A percentile compares a stretch with the other conserved stretches of the same genome.
These are phyloP conservation scores for Rhagoletis zephyria DNA, from an alignment of 1,140 invertebrate species.

Conservation along the genomic window DNA sequence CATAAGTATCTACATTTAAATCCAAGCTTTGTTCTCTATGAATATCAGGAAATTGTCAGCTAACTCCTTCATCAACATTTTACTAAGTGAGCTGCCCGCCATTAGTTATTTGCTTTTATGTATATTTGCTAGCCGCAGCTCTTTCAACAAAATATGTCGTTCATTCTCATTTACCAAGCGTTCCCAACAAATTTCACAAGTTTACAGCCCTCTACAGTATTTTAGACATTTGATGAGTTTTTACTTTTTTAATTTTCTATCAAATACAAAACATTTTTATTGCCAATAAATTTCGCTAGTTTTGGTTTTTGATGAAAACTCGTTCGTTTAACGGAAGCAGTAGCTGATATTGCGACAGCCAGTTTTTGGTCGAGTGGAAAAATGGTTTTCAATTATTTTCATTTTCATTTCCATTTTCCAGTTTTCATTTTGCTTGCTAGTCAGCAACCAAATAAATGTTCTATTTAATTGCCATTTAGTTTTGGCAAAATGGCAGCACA, in stretches of 20 bases:
- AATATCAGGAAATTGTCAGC: too few relatives aligned
- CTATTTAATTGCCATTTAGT: conserved; percentile 51
- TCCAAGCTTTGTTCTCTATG: too few relatives aligned
- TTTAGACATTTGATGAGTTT: background rate
- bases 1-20: too few relatives aligned
- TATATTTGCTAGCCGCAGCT: too few relatives aligned
- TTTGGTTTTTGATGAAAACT: conserved; percentile 41
- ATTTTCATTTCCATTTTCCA: conserved; percentile 48
- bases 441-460: conserved; percentile 28
- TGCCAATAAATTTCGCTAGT: background rate
- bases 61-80: too few relatives aligned
- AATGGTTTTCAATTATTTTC: conserved; percentile 53
- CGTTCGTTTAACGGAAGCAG: background rate
- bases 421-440: conserved; percentile 18
- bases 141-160: too few relatives aligned
- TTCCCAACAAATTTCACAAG: too few relatives aligned
- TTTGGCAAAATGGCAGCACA: conserved; percentile 40
- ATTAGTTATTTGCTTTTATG: too few relatives aligned
- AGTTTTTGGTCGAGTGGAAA: conserved; percentile 21
- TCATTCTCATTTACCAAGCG: too few relatives aligned
- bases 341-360: background rate
- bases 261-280: background rate
- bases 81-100: too few relatives aligned
- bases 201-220: too few relatives aligned
- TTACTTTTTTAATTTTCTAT: background rate